Percentiles rank a stretch among this genome's conserved stretches.
Evolutionary conservation across 2,888 invertebrate genomes (phyloP).

Genomic region (Drosophila hamatofila): DNA sequence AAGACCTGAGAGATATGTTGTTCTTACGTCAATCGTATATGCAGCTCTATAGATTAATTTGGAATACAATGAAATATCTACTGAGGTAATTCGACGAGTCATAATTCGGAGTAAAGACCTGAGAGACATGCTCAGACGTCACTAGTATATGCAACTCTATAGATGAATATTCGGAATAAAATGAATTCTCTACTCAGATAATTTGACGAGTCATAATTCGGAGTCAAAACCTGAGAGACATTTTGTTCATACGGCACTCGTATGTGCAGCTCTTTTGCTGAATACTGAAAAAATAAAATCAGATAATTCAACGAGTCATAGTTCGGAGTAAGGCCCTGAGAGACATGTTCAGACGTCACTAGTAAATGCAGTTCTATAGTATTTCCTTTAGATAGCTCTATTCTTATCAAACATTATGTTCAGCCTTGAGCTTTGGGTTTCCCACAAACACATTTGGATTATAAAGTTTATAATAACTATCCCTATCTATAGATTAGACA

Average conservation of each 20-base stretch:
- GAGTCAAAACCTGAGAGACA: background rate
- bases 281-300: background rate
- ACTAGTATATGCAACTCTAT: background rate
- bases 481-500: background rate
- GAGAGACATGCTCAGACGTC: background rate
- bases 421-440: slow-evolving; percentile 2
- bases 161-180: background rate
- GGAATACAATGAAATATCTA: background rate
- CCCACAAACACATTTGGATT: background rate
- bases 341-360: background rate
- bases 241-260: background rate
- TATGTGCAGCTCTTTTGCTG: background rate
- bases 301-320: background rate
- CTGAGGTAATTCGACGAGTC: background rate
- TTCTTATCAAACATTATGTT: background rate
- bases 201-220: background rate
- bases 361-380: too few species aligned
- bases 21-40: background rate
- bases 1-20: background rate
- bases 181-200: background rate
- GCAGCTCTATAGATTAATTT: background rate
- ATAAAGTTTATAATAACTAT: background rate
- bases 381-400: background rate
- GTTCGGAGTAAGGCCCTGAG: background rate
- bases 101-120: background rate